A percentile compares a stretch with the other conserved stretches of the same genome.
These are phyloP conservation scores for Pampus argenteus DNA, from an alignment of 2,797 vertebrate genomes.

Conservation along the genomic window DNA sequence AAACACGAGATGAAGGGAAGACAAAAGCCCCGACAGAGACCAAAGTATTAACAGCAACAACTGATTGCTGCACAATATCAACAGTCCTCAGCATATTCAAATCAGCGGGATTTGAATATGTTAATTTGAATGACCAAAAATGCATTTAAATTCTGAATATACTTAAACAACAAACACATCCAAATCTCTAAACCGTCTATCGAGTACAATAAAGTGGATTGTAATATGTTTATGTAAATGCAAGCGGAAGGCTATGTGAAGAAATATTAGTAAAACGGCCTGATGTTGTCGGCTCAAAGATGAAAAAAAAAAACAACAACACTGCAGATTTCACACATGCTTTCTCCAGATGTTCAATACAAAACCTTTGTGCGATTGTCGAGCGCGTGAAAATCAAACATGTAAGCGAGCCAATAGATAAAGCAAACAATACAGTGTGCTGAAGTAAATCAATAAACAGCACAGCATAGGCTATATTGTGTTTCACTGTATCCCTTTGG, in stretches of 20 bases:
- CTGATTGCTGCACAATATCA: conserved; percentile 20
- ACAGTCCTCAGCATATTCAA: conserved; percentile 4
- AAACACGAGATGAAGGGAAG: conserved; percentile 25
- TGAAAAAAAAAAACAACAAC: too few relatives aligned
- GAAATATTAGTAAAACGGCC: not conserved
- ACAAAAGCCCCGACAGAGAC: conserved; percentile 18
- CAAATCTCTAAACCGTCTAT: not conserved
- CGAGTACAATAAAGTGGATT: not conserved
- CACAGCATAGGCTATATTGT: too few relatives aligned
- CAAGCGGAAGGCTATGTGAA: not conserved
- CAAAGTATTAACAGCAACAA: not conserved
- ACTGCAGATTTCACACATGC: not conserved
- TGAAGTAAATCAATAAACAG: too few relatives aligned
- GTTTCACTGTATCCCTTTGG: too few relatives aligned
- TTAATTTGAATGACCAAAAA: conserved; percentile 10
- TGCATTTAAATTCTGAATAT: not conserved
- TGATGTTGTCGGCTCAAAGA: not conserved
- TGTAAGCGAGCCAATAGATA: too few relatives aligned
- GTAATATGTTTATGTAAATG: not conserved
- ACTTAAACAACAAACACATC: not conserved
- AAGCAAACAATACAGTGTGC: too few relatives aligned
- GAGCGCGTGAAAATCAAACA: too few relatives aligned
- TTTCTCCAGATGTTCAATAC: not conserved
- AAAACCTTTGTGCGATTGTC: too few relatives aligned
- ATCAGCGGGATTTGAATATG: not conserved